A percentile compares a stretch with the other conserved stretches of the same genome.
phyloP scores from a whole-genome alignment of 2,113 vertebrate species.

The Cyanistes caeruleus region DNA sequence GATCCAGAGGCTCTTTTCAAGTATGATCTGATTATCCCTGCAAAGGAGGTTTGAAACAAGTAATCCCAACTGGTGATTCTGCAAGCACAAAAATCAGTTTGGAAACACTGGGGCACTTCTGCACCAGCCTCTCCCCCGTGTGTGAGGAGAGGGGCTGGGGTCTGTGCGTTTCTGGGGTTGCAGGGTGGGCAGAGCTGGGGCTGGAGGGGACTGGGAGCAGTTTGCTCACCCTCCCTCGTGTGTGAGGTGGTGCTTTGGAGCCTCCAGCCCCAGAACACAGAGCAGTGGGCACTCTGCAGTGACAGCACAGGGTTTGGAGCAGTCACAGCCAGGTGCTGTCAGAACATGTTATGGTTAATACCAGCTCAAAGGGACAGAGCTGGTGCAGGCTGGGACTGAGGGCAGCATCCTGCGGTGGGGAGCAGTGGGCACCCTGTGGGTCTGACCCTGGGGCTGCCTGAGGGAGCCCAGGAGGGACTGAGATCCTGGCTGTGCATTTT shows the following conservation, averaged over 20 bases:
- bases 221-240: background rate
- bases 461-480: background rate
- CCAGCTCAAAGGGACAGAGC: background rate
- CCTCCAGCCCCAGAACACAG: background rate
- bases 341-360: slow-evolving; percentile 46
- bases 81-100: background rate
- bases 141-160: background rate
- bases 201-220: background rate
- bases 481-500: background rate
- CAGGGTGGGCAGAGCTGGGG: background rate
- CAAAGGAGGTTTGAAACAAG: background rate
- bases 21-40: background rate
- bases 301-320: slow-evolving; percentile 8
- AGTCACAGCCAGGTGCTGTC: slow-evolving; percentile 59
- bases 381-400: background rate
- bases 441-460: background rate
- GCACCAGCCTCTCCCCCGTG: background rate
- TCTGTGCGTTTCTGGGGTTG: accelerated
- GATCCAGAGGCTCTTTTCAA: background rate
- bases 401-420: background rate
- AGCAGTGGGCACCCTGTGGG: accelerated
- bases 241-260: background rate
- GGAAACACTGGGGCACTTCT: background rate
- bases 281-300: background rate
- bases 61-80: background rate